Evolutionary conservation across 2,113 vertebrate species (phyloP), one percentile per base, ranked within the genome.

Genomic region (Polypterus bichir): DNA sequence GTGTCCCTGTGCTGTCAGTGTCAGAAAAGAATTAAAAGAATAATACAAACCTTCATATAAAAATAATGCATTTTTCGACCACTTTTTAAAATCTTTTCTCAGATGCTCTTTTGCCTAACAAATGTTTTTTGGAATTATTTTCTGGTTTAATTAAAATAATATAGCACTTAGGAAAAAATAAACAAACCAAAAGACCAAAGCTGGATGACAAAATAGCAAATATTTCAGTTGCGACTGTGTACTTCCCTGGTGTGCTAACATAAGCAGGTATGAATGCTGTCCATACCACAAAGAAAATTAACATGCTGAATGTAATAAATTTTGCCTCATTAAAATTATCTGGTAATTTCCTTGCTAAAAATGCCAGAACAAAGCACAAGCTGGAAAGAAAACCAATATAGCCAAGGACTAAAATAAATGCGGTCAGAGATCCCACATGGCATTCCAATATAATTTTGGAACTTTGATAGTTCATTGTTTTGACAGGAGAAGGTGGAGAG

Each of bases 281-380:
- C 65, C 65, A 62, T 7, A 66, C 65, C 11, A 56, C 61, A 59
- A 56, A 66, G 48, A 66, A 60, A 4, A 59, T 66, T 46, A 62
- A 53, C 56, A 66, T 66, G 65, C 65, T 62, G 49, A 66, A 66
- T 70, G 76, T 70, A 67, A 79, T 79, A 59, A 73, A 71, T 65
- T 80, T 73, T 51, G 70, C 70, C 63, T 79, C 73, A 60, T 82
- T 83, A 60, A 80, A 78, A 60, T 67, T 71, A 47, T 76, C 71
- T 4, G 69, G 70, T 10, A 80, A 70, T 66, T 79, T 76, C 47
- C 68, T 60, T 6, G 71, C 72, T 54, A 69, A 59, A 55, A 83
- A 78, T 9, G 70, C 71, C 53, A 79, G 60, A 54, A 79, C 53
- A 59, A 81, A 27, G 27, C 27, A 27, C 27, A 27, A 27, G 27